Base-by-base conservation (phyloP, 2,797 vertebrate genomes). In the Yasuhikotakia modesta region DNA sequence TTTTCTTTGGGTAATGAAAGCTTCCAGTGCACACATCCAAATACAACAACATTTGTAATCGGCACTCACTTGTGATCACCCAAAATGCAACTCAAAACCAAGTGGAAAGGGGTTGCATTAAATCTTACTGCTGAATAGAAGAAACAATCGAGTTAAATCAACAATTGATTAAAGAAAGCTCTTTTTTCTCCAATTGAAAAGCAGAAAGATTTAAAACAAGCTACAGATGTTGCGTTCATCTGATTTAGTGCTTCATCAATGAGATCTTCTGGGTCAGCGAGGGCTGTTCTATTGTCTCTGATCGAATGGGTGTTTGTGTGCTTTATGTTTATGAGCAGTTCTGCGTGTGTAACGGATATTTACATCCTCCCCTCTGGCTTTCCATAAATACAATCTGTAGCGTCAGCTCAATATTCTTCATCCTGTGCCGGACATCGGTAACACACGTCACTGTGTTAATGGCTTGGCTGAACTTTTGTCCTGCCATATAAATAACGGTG, bases 291-390 rank as follows among this genome's bases (percentile, higher is more conserved):
- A 75, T 75, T 58, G 70, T 66, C 76, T 57, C 35, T 78, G 80
- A 70, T 76, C 45, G 19, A 63, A 46, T 39, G 75, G n/a, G 6
- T 10, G 61, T 60, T 57, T 50, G 27, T 19, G 27, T 43, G 57
- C 45, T 61, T 76, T 76, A 76, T 76, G 39, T 76, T 55, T 2
- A 0, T 24, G 24, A 64, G 57, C 43, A 46, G 45, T 22, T 64
- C 73, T 50, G 68, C 43, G 53, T 70, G 27, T 82, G 65, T 65
- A 82, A 70, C 53, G 30, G 55, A 65, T 30, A 74, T 70, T 35
- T 27, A 53, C 27, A 4, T 52, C 19, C 35, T 73, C n/a, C 65
- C 39, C 35, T 61, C 75, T 43, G 66, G 68, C 24, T 11, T 67
- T 61, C 50, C 61, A 78, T 79, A 79, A 66, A 52, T 74, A 66